Evolutionary conservation across 2,888 invertebrate genomes (phyloP).

Genomic region (Myopa testacea): DNA sequence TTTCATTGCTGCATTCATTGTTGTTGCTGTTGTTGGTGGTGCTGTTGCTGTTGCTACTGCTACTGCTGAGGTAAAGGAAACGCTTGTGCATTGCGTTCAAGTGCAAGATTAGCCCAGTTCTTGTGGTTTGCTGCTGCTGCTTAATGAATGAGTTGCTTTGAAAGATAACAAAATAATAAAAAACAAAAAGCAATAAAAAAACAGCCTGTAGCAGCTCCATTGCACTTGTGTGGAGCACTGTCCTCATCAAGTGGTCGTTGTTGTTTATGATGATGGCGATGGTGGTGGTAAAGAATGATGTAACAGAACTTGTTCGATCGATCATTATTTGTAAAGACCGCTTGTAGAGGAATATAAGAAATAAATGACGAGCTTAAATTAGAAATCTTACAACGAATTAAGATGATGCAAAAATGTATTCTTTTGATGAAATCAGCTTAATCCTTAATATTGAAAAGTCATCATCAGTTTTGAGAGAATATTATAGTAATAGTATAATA

Average conservation of each 20-base stretch:
- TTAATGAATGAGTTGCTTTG: slow-evolving; percentile 2
- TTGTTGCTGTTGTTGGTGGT: too few relatives aligned
- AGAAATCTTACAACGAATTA: slow-evolving; percentile 4
- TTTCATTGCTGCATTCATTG: slow-evolving; percentile 5
- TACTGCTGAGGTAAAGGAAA: background rate
- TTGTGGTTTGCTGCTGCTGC: background rate
- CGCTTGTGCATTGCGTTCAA: slow-evolving; percentile 4
- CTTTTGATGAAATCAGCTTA: background rate
- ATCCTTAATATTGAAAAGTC: background rate
- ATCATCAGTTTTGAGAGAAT: too few relatives aligned
- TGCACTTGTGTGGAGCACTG: background rate
- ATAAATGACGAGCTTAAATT: background rate
- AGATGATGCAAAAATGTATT: slow-evolving; percentile 7
- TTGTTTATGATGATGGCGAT: background rate
- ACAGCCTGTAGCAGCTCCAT: background rate
- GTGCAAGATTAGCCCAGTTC: slow-evolving; percentile 31
- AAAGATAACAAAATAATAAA: background rate
- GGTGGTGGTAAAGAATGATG: slow-evolving; percentile 23
- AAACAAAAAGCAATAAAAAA: background rate
- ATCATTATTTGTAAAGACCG: slow-evolving; percentile 9
- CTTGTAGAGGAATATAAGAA: background rate
- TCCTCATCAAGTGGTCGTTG: background rate
- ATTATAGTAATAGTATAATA: too few relatives aligned
- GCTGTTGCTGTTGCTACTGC: background rate
- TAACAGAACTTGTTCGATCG: slow-evolving; percentile 22